Conservation (phyloP, 2,888 invertebrate genomes). For the Chloroclysta siterata region DNA sequence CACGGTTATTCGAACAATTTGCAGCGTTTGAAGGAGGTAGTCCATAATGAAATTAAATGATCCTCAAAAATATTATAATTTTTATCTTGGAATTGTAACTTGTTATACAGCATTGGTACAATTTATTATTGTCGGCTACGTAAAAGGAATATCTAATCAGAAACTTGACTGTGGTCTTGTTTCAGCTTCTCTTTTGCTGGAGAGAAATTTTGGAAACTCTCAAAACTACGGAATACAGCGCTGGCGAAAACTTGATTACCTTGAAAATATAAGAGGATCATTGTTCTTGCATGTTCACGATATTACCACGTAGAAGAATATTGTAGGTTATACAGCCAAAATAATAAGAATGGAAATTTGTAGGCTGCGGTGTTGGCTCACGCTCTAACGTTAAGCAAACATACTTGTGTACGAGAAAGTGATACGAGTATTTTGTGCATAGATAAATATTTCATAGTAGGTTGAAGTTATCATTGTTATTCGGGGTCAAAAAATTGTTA, state of each 20-base stretch:
- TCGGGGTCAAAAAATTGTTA: too few species aligned
- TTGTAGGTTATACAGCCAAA: constrained; percentile 13
- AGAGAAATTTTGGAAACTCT: constrained; percentile 29
- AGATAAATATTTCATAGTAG: too few species aligned
- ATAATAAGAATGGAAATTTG: constrained; percentile 29
- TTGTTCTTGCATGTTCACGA: constrained; percentile 25
- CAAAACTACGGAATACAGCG: constrained; percentile 17
- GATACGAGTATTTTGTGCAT: too few species aligned
- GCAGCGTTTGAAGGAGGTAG: constrained; percentile 60
- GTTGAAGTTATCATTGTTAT: too few species aligned
- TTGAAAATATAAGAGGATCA: constrained; percentile 28
- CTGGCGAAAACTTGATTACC: constrained; percentile 18
- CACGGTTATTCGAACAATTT: constrained; percentile 62
- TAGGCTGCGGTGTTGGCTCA: constrained; percentile 18
- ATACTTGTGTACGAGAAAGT: not conserved
- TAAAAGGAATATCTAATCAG: too few species aligned
- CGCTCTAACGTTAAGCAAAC: constrained; percentile 5
- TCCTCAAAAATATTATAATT: constrained; percentile 45
- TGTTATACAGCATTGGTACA: not conserved
- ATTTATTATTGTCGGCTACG: not conserved
- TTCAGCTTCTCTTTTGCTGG: constrained; percentile 23
- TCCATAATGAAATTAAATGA: constrained; percentile 65
- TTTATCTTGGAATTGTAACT: not conserved
- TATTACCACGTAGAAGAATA: constrained; percentile 21
- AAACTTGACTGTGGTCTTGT: constrained; percentile 7